Base-by-base conservation (phyloP, 2,113 vertebrate genomes). In the Zapus hudsonius region DNA sequence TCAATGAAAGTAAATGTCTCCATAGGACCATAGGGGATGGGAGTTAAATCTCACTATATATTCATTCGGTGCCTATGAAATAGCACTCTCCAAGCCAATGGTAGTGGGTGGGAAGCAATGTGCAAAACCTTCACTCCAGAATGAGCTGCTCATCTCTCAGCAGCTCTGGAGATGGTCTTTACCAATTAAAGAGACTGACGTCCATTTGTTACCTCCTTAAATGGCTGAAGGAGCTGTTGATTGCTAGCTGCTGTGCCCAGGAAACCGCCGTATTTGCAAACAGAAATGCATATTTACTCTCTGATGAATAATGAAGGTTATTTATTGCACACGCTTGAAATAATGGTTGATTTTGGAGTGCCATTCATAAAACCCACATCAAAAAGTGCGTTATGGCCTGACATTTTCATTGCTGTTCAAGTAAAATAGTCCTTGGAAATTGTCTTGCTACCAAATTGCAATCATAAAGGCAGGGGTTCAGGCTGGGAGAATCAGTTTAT, bases 361-460 rank as follows among this genome's bases (percentile, higher is more conserved):
- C 93, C 87, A 91, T 98, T 98, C 97, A 97, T 97, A 98, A 98
- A 98, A 97, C 83, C 91, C 80, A 25, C 97, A 96, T 98, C 96
- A 95, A 90, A 98, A 97, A 97, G 94, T 96, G 64, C 95, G 97
- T 97, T 97, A 97, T 72, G 87, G 95, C 87, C 97, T 98, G 98
- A 98, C 92, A 89, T 98, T 98, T 98, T 98, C 98, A 98, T 96
- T 96, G 97, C 96, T 92, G 97, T 97, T 98, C 98, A 97, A 98
- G 96, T 97, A 97, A 98, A 98, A 98, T 96, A 96, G 97, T 97
- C 97, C 97, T 97, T 87, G 78, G 96, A 98, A 98, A 98, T 97
- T 96, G 96, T 98, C 97, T 97, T 97, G 94, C 97, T 97, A 98
- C 98, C 97, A 98, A 98, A 98, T 98, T 98, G 98, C 98, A 97